Evolutionary conservation across 2,888 invertebrate genomes (phyloP), one percentile per base, ranked within the genome.

Genomic region (Nemoura dubitans): DNA sequence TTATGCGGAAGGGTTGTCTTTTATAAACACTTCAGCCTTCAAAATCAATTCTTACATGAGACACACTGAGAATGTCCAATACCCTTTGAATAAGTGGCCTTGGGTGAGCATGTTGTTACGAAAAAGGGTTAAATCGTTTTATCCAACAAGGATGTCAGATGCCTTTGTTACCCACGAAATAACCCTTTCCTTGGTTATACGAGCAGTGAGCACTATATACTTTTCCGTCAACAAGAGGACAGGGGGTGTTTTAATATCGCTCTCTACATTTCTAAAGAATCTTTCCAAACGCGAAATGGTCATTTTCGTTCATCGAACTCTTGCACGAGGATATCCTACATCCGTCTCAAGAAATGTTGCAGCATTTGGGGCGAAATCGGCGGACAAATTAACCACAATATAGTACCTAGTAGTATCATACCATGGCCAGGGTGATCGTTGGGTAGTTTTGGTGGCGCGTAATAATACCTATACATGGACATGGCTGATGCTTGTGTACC

Each of bases 91-190:
- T 78, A 28, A 7, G 10, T 78, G 78, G n/a, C 78, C 78, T 78
- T 78, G 78, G 28, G 26, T 78, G 25, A 21, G 59, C 21, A 16
- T 59, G 21, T 10, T 36, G 36, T 3, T 10, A 1, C 59, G 6
- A 21, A 21, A 59, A 78, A 78, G 78, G 78, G 78, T 78, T 78
- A 78, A 27, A 78, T 78, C 78, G 78, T 25, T 76, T 76, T 76
- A 76, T 76, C 14, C 14, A 25, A 2, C 76, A 76, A 36, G 10
- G 36, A 36, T 36, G 36, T 36, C 36, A 14, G 59, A 1, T 59
- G 59, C 21, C 21, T 7, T 59, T 59, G 59, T 59, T 16, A 59
- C 16, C 1, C 14, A 59, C 21, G 21, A 59, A 59, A 59, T 59
- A 59, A 59, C 59, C 59, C 59, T 59, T 59, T 59, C 59, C 59